Conservation (phyloP, 2,888 invertebrate genomes). For the Acholoe squamosa region DNA sequence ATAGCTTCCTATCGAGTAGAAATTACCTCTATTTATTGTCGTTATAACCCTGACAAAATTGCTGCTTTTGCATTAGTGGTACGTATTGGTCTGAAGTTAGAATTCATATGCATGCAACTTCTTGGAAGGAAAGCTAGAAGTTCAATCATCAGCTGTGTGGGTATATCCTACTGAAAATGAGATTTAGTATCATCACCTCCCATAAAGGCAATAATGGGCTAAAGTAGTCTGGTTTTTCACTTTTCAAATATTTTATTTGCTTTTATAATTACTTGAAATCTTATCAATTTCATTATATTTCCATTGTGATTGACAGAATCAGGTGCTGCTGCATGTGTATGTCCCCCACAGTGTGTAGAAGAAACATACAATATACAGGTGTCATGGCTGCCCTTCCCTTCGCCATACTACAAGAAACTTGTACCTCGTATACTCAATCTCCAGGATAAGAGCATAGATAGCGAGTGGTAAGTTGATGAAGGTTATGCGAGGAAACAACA, state of each 20-base stretch:
- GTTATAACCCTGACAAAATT: not conserved
- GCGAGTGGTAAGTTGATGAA: not conserved
- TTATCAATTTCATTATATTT: not conserved
- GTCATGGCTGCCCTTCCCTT: not conserved
- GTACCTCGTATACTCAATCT: not conserved
- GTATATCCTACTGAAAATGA: no score
- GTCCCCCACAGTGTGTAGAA: not conserved
- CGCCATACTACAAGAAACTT: not conserved
- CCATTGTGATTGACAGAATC: not conserved
- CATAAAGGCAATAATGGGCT: no score
- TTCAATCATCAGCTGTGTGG: no score
- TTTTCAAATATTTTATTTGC: not conserved
- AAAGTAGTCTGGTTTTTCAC: not conserved
- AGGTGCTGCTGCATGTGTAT: not conserved
- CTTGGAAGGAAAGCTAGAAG: no score
- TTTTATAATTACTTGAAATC: constrained; percentile 3
- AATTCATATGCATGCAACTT: no score
- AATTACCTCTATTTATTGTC: no score
- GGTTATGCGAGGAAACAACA: no score
- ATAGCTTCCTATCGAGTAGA: no score
- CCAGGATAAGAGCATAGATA: not conserved
- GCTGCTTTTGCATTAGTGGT: no score
- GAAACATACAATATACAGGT: not conserved
- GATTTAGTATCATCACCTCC: no score
- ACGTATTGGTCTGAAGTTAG: no score